A percentile compares a stretch with the other conserved stretches of the same genome.
These are phyloP conservation scores for Sebastiscus albofasciatus DNA, from an alignment of 2,797 vertebrate species.

Conservation along the genomic window DNA sequence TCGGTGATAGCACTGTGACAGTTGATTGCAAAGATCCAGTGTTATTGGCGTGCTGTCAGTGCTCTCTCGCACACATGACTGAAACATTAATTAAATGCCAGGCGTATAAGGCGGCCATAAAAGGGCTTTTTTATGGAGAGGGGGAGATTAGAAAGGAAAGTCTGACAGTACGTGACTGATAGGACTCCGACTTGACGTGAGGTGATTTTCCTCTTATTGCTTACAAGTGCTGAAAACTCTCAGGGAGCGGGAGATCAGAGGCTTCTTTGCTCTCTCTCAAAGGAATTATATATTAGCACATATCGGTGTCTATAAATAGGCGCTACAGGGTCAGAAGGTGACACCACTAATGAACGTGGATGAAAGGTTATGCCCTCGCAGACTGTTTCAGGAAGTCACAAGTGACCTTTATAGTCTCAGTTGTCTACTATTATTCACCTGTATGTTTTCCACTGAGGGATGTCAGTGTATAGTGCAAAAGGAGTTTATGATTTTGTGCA, in stretches of 20 bases:
- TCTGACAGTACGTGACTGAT: slow-evolving; percentile 61
- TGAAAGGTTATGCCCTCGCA: slow-evolving; percentile 11
- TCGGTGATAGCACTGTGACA: slow-evolving; percentile 45
- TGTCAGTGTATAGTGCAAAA: slow-evolving; percentile 5
- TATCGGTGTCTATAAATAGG: slow-evolving; percentile 18
- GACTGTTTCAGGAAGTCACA: slow-evolving; percentile 21
- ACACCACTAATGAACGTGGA: slow-evolving; percentile 27
- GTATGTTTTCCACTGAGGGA: slow-evolving; percentile 32
- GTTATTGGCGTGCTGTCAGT: slow-evolving; percentile 64
- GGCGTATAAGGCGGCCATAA: slow-evolving; percentile 51
- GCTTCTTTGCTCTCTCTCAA: background rate
- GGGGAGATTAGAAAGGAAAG: slow-evolving; percentile 46
- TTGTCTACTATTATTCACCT: slow-evolving; percentile 35
- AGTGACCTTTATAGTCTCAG: slow-evolving; percentile 41
- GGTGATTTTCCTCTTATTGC: slow-evolving; percentile 25
- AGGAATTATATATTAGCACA: slow-evolving; percentile 13
- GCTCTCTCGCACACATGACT: slow-evolving; percentile 53
- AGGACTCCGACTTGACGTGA: slow-evolving; percentile 29
- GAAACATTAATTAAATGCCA: slow-evolving; percentile 74
- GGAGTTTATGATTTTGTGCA: slow-evolving; percentile 43
- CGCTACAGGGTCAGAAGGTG: background rate
- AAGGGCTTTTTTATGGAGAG: slow-evolving; percentile 41
- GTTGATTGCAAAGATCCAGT: slow-evolving; percentile 57
- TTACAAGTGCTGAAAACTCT: slow-evolving; percentile 17
- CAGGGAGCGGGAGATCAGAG: background rate